Base-by-base conservation (phyloP, 2,888 invertebrate species). In the Mesoligia furuncula region DNA sequence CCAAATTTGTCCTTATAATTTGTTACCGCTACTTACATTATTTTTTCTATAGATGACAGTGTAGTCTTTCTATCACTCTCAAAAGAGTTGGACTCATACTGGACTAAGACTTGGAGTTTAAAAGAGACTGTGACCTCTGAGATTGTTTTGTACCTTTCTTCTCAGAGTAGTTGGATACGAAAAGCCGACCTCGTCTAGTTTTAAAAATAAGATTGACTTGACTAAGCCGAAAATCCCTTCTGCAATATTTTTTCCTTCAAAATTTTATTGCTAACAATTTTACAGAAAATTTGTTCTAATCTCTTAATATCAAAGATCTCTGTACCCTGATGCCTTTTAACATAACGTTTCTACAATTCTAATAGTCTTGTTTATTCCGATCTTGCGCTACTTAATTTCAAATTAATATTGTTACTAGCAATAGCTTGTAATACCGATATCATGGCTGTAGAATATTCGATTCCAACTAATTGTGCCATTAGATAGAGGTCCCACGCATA, bases 401-500 rank as follows among this genome's bases (percentile, higher is more conserved):
- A 75, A 84, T 85, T 85, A 81, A 72, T 85, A 85, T 85, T 85
- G 68, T 59, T 39, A 39, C 17, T 1, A 39, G 62, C 59, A 62
- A 70, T 81, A 74, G 64, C 73, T 77, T 81, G 69, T 66, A 74
- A 39, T 78, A 31, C 51, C 68, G 27, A 81, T 84, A 78, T 54
- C 73, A 81, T 66, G n/a, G 39, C n/a, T 66, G 24, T 36, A 75
- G 70, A 72, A 75, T 75, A 80, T 77, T 84, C 48, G 73, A 73
- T 70, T 69, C 11, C 48, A 59, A 74, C 51, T 86, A 86, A 86
- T 86, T 73, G 72, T 75, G 69, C 36, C n/a, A 54, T 57, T 66
- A 65, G 70, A 65, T 69, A 54, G 51, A 68, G 75, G 75, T 80
- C 85, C 87, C 81, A 86, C 87, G 84, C 84, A 77, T 85, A 68